Conservation (phyloP, 2,113 vertebrate genomes). For the Xenopus tropicalis region UCB_Xtro_10.0 CM004443.2:174960001-174960500, state of each 20-base stretch:
- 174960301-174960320: conserved; percentile 49
- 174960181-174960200: conserved; percentile 9
- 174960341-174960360: conserved; percentile 50
- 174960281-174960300: conserved; percentile 54
- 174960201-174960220: conserved; percentile 48
- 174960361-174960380: conserved; percentile 44
- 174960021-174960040: too few relatives aligned
- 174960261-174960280: conserved; percentile 56
- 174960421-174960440: conserved; percentile 36
- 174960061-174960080: too few relatives aligned
- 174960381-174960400: conserved; percentile 47
- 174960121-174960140: too few relatives aligned
- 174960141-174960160: too few relatives aligned
- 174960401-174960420: conserved; percentile 47
- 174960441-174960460: conserved; percentile 49
- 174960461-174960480: conserved; percentile 43
- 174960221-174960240: conserved; percentile 58
- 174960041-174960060: too few relatives aligned
- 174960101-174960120: too few relatives aligned
- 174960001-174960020: too few relatives aligned
- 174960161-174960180: too few relatives aligned
- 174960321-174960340: conserved; percentile 42
- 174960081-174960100: too few relatives aligned
- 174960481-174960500: conserved; percentile 15
- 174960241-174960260: conserved; percentile 59